A percentile compares a stretch with the other conserved stretches of the same genome.
Conservation (phyloP, 2,797 vertebrate species). For the Gorsachius magnificus region DNA sequence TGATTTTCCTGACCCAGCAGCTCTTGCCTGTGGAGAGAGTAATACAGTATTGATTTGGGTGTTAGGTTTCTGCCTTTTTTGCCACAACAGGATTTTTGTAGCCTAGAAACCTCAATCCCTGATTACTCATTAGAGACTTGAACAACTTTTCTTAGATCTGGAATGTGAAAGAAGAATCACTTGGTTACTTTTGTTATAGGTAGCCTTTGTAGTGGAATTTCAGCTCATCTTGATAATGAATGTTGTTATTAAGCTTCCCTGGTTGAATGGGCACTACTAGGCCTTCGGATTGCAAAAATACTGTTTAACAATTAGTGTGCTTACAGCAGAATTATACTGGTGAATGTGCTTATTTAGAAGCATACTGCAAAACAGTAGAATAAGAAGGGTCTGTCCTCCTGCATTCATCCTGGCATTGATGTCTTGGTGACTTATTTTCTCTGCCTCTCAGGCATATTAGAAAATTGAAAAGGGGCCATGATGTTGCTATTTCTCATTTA, state of each 20-base stretch:
- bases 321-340: slow-evolving; percentile 38
- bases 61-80: slow-evolving; percentile 80
- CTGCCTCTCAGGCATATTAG: slow-evolving; percentile 69
- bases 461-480: slow-evolving; percentile 71
- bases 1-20: slow-evolving; percentile 84
- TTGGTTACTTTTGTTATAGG: slow-evolving; percentile 66
- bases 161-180: slow-evolving; percentile 64
- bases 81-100: slow-evolving; percentile 82
- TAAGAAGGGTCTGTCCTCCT: slow-evolving; percentile 36
- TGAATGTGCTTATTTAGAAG: slow-evolving; percentile 56
- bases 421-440: slow-evolving; percentile 67
- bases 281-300: slow-evolving; percentile 43
- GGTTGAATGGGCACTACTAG: slow-evolving; percentile 48
- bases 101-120: slow-evolving; percentile 80
- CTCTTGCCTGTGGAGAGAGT: slow-evolving; percentile 83
- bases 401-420: slow-evolving; percentile 17
- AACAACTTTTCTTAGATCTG: slow-evolving; percentile 76
- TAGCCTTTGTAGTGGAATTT: slow-evolving; percentile 68
- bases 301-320: slow-evolving; percentile 51
- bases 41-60: slow-evolving; percentile 84
- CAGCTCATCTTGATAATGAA: slow-evolving; percentile 58
- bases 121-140: slow-evolving; percentile 81
- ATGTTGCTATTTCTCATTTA: slow-evolving; percentile 77
- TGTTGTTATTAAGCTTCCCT: slow-evolving; percentile 61
- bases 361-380: slow-evolving; percentile 7